Percentiles rank a stretch among this genome's conserved stretches.
phyloP scores from a whole-genome alignment of 2,797 vertebrate species.

The Melanotaenia maccullochi region DNA sequence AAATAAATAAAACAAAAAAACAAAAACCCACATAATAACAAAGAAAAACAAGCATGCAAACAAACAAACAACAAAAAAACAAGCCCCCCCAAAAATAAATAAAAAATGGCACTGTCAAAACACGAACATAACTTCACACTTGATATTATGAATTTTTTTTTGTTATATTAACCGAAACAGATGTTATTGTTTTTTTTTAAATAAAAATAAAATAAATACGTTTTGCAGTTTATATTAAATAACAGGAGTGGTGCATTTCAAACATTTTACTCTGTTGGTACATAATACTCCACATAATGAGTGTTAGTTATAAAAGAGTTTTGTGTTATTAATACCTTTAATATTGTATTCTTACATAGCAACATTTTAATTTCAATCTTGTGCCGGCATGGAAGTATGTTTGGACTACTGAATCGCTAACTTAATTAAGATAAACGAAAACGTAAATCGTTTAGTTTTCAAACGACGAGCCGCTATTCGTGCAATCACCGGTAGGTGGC shows the following conservation, averaged over 20 bases:
- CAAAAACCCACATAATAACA: too few species aligned
- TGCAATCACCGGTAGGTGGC: conserved; percentile 24
- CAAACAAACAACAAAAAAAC: neutral
- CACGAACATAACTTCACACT: neutral
- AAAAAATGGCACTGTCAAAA: neutral
- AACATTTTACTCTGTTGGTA: too few species aligned
- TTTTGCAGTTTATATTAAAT: too few species aligned
- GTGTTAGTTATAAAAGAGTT: too few species aligned
- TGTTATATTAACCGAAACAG: neutral
- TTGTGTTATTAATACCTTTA: too few species aligned
- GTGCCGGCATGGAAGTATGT: neutral
- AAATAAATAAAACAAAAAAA: too few species aligned
- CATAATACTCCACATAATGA: neutral
- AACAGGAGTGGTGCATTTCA: too few species aligned
- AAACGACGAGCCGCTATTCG: neutral
- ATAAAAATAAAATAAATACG: too few species aligned
- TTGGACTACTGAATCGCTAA: neutral
- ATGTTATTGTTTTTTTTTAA: too few species aligned
- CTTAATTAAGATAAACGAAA: neutral
- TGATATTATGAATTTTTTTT: neutral
- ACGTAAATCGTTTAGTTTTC: neutral
- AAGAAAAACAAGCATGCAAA: too few species aligned
- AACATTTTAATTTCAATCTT: neutral
- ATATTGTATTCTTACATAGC: too few species aligned
- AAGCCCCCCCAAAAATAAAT: neutral